These are phyloP conservation scores for Chlorodrepanis virens DNA, from an alignment of 2,113 vertebrate species.

Conservation along the genomic window DNA sequence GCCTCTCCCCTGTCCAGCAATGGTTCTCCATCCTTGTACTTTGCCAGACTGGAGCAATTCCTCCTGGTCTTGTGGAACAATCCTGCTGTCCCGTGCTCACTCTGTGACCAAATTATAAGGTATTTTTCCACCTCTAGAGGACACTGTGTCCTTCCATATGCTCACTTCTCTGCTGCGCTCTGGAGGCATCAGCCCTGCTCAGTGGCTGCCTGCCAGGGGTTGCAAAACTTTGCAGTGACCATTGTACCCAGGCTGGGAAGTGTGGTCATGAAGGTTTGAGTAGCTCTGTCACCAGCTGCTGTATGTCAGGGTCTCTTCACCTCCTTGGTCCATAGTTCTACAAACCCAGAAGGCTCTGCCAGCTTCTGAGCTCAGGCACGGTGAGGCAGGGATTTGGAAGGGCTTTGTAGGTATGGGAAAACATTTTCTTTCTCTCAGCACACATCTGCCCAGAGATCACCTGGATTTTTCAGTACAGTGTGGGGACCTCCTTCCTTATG, in stretches of 20 bases:
- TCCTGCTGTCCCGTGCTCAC: background rate
- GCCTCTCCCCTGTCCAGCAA: background rate
- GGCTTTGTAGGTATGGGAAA: background rate
- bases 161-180: background rate
- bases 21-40: background rate
- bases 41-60: background rate
- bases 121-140: conserved; percentile 55
- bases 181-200: background rate
- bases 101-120: background rate
- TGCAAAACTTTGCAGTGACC: background rate
- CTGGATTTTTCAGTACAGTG: background rate
- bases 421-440: background rate
- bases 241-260: background rate
- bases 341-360: background rate
- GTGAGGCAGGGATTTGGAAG: background rate
- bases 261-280: rapidly evolving
- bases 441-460: background rate
- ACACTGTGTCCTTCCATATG: conserved; percentile 45
- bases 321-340: background rate
- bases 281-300: background rate
- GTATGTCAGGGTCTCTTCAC: background rate
- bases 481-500: background rate
- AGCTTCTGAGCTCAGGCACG: background rate
- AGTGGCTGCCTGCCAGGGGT: background rate
- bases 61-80: background rate